Conservation (phyloP, 2,888 invertebrate genomes). For the Eubasilissa splendida region DNA sequence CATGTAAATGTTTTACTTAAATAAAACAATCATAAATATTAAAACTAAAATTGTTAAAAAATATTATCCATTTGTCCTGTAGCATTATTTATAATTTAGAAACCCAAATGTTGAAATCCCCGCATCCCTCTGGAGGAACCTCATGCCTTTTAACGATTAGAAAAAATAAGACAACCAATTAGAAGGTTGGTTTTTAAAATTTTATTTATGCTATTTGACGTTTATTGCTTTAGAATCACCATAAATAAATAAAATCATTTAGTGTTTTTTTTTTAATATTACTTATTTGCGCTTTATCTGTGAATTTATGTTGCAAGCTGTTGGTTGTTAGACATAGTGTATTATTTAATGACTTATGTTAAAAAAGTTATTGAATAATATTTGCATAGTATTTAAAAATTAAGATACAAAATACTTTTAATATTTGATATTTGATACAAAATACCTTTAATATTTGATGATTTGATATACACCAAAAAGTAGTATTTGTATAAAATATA, state of each 20-base stretch:
- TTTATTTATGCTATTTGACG: neutral
- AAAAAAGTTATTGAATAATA: conserved; percentile 24
- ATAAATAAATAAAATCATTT: neutral
- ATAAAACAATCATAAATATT: neutral
- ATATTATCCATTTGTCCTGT: conserved; percentile 21
- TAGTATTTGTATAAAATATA: too few species aligned
- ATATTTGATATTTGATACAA: too few species aligned
- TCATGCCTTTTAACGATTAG: neutral
- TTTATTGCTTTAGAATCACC: conserved; percentile 1
- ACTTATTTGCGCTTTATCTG: conserved; percentile 31
- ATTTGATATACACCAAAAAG: too few species aligned
- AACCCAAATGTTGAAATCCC: too few species aligned
- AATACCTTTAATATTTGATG: too few species aligned
- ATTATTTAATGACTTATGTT: conserved; percentile 25
- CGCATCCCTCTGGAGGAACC: neutral
- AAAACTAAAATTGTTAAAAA: neutral
- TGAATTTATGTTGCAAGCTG: conserved; percentile 8
- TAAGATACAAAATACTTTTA: too few species aligned
- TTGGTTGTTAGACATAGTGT: conserved; percentile 14
- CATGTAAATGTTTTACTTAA: neutral
- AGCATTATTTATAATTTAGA: conserved; percentile 1
- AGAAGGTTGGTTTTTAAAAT: neutral
- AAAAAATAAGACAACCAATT: neutral
- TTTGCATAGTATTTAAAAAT: too few species aligned
- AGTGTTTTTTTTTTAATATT: neutral